Conservation (phyloP, 2,113 vertebrate species). For the Rhadina sibilatrix region DNA sequence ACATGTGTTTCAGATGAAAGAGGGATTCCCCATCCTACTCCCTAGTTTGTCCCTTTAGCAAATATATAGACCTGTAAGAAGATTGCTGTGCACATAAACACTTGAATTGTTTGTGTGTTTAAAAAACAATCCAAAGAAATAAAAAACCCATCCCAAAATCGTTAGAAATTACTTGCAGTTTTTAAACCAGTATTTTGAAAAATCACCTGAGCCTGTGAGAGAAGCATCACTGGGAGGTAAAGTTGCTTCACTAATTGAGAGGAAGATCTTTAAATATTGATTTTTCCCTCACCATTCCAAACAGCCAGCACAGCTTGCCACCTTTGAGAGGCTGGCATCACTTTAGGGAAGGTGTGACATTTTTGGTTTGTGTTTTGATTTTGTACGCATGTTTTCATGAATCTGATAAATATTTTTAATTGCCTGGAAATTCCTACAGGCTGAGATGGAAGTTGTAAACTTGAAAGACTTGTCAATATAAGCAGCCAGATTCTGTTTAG, state of each 20-base stretch:
- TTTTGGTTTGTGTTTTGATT: not conserved
- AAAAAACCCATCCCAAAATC: not conserved
- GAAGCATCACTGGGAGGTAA: not conserved
- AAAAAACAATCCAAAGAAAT: not conserved
- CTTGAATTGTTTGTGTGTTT: not conserved
- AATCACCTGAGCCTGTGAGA: not conserved
- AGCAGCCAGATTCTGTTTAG: not conserved
- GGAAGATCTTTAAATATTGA: not conserved
- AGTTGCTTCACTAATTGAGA: not conserved
- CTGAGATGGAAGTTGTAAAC: not conserved
- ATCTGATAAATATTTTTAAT: not conserved
- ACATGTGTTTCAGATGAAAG: not conserved
- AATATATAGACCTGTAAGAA: not conserved
- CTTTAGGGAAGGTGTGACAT: not conserved
- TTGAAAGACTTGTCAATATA: not conserved
- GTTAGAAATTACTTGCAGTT: not conserved
- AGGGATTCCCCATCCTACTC: not conserved
- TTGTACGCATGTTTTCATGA: not conserved
- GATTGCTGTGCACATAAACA: not conserved
- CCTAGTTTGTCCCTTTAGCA: not conserved
- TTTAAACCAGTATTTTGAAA: not conserved
- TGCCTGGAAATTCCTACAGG: not conserved
- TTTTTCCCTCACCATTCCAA: not conserved
- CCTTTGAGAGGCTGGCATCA: not conserved
- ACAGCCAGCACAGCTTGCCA: not conserved